Evolutionary conservation across 2,888 invertebrate species (phyloP).

Genomic region (Lydus trimaculatus): DNA sequence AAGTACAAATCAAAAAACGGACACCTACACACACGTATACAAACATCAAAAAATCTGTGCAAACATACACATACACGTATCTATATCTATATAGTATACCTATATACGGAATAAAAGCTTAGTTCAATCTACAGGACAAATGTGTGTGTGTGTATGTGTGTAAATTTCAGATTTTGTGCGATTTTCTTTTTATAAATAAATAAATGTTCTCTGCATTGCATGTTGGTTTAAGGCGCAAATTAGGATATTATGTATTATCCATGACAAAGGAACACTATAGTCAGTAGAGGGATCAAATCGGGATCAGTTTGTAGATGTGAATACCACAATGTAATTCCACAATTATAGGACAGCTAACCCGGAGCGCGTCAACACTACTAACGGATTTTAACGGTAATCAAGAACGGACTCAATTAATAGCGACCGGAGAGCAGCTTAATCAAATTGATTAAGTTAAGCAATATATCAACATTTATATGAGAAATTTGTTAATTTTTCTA

Average conservation of each 20-base stretch:
- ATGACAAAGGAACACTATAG: constrained; percentile 12
- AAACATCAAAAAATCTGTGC: constrained; percentile 14
- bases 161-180: constrained; percentile 1
- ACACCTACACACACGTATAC: constrained; percentile 19
- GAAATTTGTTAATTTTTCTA: too few species aligned
- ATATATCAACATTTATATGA: too few species aligned
- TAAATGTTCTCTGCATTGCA: constrained; percentile 12
- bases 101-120: constrained; percentile 19
- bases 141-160: background rate
- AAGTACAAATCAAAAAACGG: constrained; percentile 35
- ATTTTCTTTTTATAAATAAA: constrained; percentile 19
- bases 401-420: background rate
- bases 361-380: background rate
- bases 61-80: constrained; percentile 4
- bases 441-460: too few species aligned
- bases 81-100: background rate
- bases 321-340: constrained; percentile 6
- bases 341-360: constrained; percentile 8
- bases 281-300: constrained; percentile 10
- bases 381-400: background rate
- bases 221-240: constrained; percentile 18
- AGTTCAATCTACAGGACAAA: constrained; percentile 7
- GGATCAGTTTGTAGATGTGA: constrained; percentile 2
- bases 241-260: constrained; percentile 14
- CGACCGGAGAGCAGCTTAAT: background rate